A percentile compares a stretch with the other conserved stretches of the same genome.
Conservation (phyloP, 2,113 vertebrate species). For the Centropristis striata region DNA sequence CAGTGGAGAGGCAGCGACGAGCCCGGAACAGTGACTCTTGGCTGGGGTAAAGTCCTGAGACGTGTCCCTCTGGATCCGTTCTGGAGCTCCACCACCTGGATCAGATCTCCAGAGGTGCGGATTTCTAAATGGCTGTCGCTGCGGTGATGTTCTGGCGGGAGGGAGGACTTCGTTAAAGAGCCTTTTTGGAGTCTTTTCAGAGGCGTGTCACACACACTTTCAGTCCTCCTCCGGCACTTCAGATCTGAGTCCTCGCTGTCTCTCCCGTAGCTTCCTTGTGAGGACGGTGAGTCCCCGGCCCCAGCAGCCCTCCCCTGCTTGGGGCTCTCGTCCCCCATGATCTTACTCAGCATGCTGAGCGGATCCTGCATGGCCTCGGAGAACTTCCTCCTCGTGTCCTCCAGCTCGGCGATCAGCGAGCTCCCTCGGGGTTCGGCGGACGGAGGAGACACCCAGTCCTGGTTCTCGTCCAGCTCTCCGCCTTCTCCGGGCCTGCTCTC, state of each 20-base stretch:
- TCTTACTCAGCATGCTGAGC: slow-evolving; percentile 88
- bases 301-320: slow-evolving; percentile 59
- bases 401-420: slow-evolving; percentile 86
- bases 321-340: slow-evolving; percentile 87
- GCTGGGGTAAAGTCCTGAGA: background rate
- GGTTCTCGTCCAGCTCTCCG: slow-evolving; percentile 49
- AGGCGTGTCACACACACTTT: slow-evolving; percentile 49
- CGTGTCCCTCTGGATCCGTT: slow-evolving; percentile 21
- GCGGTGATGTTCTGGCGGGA: slow-evolving; percentile 44
- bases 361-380: slow-evolving; percentile 90
- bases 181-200: slow-evolving; percentile 49
- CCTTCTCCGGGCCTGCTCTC: slow-evolving; percentile 47
- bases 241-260: slow-evolving; percentile 46
- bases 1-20: slow-evolving; percentile 78
- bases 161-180: slow-evolving; percentile 33
- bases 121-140: slow-evolving; percentile 82
- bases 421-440: slow-evolving; percentile 77
- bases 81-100: slow-evolving; percentile 85
- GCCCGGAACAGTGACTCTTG: slow-evolving; percentile 11
- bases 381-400: slow-evolving; percentile 87
- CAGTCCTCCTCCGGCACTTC: slow-evolving; percentile 21
- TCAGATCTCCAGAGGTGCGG: slow-evolving; percentile 84
- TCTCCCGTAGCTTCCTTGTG: slow-evolving; percentile 74
- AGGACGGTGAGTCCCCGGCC: slow-evolving; percentile 54
- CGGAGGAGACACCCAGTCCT: slow-evolving; percentile 68